Percentiles rank a stretch among this genome's conserved stretches.
phyloP scores from a whole-genome alignment of 2,888 invertebrate genomes.

The Agonum fuliginosum region DNA sequence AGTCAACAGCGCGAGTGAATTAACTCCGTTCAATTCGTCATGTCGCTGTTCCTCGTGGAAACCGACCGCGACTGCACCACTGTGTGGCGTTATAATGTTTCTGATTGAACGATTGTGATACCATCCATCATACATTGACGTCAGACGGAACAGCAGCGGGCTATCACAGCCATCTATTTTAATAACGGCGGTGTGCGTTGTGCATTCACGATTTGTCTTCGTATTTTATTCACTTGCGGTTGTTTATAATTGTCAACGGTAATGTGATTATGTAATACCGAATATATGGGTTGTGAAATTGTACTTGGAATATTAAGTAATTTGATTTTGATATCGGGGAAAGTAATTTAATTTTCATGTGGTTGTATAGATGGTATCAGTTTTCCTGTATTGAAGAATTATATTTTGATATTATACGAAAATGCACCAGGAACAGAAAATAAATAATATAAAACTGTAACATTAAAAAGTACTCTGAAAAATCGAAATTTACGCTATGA shows the following conservation, averaged over 20 bases:
- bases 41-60: background rate
- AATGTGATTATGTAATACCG: slow-evolving; percentile 12
- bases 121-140: slow-evolving; percentile 57
- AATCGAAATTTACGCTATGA: too few relatives aligned
- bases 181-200: slow-evolving; percentile 41
- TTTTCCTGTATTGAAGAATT: background rate
- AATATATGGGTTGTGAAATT: slow-evolving; percentile 10
- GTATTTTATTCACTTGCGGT: slow-evolving; percentile 51
- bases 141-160: slow-evolving; percentile 24
- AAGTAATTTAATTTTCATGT: background rate
- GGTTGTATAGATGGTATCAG: background rate
- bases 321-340: slow-evolving; percentile 3
- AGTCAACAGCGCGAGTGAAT: slow-evolving; percentile 23
- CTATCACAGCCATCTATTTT: slow-evolving; percentile 54
- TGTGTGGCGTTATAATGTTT: slow-evolving; percentile 46
- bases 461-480: too few relatives aligned
- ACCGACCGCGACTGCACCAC: background rate
- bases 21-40: slow-evolving; percentile 31
- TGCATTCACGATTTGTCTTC: slow-evolving; percentile 52
- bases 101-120: slow-evolving; percentile 59
- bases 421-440: background rate
- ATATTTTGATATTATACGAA: background rate
- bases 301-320: slow-evolving; percentile 12
- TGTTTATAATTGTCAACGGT: slow-evolving; percentile 54
- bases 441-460: background rate